Conservation (phyloP, 2,113 vertebrate species). For the Carollia perspicillata region DNA sequence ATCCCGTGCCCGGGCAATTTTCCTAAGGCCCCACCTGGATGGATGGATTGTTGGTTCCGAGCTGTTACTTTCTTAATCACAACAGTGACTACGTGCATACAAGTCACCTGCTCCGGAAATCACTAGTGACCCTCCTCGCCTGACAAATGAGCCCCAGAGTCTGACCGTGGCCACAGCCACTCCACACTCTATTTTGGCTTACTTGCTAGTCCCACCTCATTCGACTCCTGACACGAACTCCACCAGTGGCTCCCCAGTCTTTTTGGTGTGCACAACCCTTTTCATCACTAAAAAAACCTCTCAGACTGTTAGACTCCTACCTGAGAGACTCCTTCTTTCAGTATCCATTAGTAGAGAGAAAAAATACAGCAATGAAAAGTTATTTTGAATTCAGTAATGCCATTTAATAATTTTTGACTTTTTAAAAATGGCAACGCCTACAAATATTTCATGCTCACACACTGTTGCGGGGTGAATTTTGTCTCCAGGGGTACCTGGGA, state of each 20-base stretch:
- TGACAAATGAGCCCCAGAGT: neutral
- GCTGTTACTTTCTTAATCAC: neutral
- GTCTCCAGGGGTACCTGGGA: neutral
- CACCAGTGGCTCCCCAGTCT: neutral
- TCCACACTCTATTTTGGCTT: neutral
- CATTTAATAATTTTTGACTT: neutral
- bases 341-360: neutral
- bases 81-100: neutral
- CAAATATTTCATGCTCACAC: neutral
- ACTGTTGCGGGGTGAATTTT: neutral
- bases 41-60: neutral
- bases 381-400: neutral
- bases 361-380: neutral
- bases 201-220: neutral
- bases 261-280: neutral
- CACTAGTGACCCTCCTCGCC: neutral
- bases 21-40: neutral
- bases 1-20: neutral
- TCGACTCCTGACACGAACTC: neutral
- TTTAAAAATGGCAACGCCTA: conserved; percentile 2
- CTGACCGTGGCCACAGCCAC: neutral
- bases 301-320: neutral
- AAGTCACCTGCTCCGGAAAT: neutral
- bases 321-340: neutral
- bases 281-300: neutral